Evolutionary conservation across 2,797 vertebrate species (phyloP).

Genomic region (Poecilia picta): DNA sequence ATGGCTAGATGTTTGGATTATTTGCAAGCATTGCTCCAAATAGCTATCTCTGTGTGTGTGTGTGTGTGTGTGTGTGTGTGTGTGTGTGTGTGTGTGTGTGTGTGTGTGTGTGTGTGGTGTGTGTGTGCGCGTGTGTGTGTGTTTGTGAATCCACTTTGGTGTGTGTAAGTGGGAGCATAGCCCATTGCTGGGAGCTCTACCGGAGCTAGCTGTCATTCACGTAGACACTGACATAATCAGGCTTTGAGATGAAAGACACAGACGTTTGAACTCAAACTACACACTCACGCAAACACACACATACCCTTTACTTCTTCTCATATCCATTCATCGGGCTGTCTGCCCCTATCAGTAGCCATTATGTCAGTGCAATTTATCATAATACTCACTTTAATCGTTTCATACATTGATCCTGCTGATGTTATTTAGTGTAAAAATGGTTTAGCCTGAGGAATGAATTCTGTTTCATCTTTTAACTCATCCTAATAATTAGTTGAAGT

Average conservation of each 20-base stretch:
- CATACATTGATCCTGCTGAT: constrained; percentile 22
- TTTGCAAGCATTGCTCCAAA: constrained; percentile 13
- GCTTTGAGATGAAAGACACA: constrained; percentile 61
- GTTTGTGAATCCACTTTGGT: constrained; percentile 27
- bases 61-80: constrained; percentile 16
- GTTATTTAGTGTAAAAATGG: constrained; percentile 11
- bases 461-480: constrained; percentile 9
- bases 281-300: background rate
- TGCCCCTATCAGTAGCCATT: constrained; percentile 49
- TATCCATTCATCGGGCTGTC: constrained; percentile 53
- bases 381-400: constrained; percentile 56
- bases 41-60: background rate
- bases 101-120: constrained; percentile 10
- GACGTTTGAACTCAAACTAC: constrained; percentile 31
- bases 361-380: constrained; percentile 48
- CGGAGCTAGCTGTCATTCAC: constrained; percentile 70
- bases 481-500: constrained; percentile 3
- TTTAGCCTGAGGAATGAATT: constrained; percentile 24
- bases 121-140: background rate
- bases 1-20: constrained; percentile 25
- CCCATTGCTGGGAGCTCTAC: constrained; percentile 70
- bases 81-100: constrained; percentile 13
- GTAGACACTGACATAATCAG: constrained; percentile 66
- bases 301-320: constrained; percentile 51
- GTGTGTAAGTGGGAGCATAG: constrained; percentile 46